These are phyloP conservation scores for Parnassius orleans DNA, from an alignment of 2,888 invertebrate genomes.

Conservation along the genomic window DNA sequence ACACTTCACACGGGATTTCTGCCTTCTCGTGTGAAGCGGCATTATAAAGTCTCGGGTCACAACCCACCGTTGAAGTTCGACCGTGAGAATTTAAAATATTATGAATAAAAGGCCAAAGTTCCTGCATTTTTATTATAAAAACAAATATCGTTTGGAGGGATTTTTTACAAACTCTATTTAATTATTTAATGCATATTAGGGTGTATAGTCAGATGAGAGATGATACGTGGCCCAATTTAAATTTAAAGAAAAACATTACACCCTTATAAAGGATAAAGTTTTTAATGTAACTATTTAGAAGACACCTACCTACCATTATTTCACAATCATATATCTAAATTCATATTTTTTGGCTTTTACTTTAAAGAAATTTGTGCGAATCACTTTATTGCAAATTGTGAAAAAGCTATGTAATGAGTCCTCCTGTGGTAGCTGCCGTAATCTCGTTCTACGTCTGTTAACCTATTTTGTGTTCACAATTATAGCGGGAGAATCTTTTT, in stretches of 20 bases:
- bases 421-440: constrained; percentile 19
- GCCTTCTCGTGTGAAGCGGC: constrained; percentile 27
- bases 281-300: no score
- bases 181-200: no score
- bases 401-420: constrained; percentile 26
- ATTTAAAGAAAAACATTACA: no score
- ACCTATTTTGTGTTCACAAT: constrained; percentile 3
- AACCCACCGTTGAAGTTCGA: constrained; percentile 5
- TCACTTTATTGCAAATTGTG: constrained; percentile 23
- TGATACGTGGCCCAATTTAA: no score
- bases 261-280: no score
- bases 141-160: constrained; percentile 5
- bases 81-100: constrained; percentile 23
- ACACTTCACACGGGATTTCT: constrained; percentile 25
- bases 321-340: no score
- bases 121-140: constrained; percentile 15
- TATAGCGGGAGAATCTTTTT: not conserved
- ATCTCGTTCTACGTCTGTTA: constrained; percentile 12
- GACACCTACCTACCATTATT: no score
- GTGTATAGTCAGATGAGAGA: no score
- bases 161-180: not conserved
- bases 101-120: constrained; percentile 19
- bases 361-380: constrained; percentile 9
- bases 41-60: constrained; percentile 17
- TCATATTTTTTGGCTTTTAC: no score